Evolutionary conservation across 2,113 vertebrate species (phyloP).

Genomic region (Mellivora capensis): DNA sequence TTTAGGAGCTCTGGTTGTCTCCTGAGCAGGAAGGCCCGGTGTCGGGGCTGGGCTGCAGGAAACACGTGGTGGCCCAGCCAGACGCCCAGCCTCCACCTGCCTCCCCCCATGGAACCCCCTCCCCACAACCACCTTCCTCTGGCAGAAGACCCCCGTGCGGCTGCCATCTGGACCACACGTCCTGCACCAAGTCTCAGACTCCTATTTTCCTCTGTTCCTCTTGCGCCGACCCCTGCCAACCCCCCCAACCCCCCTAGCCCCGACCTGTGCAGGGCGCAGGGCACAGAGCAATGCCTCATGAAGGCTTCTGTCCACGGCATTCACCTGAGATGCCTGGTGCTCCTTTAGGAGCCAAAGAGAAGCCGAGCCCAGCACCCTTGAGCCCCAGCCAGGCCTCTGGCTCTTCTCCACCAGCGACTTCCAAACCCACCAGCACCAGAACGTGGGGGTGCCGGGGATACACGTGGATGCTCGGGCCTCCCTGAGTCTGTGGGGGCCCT

Average conservation of each 20-base stretch:
- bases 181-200: fast-evolving
- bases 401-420: fast-evolving
- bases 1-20: neutral
- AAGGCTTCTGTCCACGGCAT: fast-evolving
- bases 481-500: fast-evolving
- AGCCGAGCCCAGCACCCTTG: neutral
- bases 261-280: neutral
- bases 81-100: slow-evolving; percentile 28
- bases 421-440: neutral
- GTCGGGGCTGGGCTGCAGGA: neutral
- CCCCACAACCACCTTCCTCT: neutral
- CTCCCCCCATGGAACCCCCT: neutral
- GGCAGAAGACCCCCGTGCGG: neutral
- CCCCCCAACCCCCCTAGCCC: neutral
- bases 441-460: neutral
- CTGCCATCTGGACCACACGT: neutral
- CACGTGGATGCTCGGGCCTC: fast-evolving
- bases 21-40: neutral
- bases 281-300: fast-evolving
- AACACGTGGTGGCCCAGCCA: slow-evolving; percentile 33
- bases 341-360: neutral
- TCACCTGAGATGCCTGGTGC: neutral
- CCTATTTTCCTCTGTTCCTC: neutral
- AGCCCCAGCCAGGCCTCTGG: fast-evolving
- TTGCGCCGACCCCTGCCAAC: fast-evolving